Percentiles rank a stretch among this genome's conserved stretches.
phyloP scores from a whole-genome alignment of 2,113 vertebrate genomes.

The Melozone crissalis region DNA sequence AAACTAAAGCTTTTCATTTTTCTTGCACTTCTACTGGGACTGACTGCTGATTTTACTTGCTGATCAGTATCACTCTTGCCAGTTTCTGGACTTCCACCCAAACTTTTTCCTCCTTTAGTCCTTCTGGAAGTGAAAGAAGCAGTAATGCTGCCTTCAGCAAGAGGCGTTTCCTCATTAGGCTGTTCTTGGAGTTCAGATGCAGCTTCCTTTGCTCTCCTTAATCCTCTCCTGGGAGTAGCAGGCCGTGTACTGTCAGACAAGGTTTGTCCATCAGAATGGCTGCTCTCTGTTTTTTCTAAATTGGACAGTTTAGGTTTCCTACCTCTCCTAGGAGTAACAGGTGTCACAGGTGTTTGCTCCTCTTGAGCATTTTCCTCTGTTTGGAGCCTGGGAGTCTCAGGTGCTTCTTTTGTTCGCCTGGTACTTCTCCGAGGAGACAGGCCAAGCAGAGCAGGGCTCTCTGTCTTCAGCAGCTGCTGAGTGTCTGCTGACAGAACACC shows the following conservation, averaged over 20 bases:
- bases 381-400: conserved; percentile 4
- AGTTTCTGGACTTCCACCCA: conserved; percentile 26
- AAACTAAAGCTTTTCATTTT: conserved; percentile 63
- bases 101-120: conserved; percentile 44
- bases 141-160: neutral
- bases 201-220: conserved; percentile 44
- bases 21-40: conserved; percentile 68
- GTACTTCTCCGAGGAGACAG: conserved; percentile 73
- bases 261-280: neutral
- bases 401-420: conserved; percentile 57
- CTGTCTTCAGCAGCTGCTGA: neutral
- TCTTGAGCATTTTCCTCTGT: conserved; percentile 26
- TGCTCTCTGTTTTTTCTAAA: neutral
- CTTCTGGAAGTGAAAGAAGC: conserved; percentile 30
- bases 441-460: conserved; percentile 12
- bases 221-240: conserved; percentile 18
- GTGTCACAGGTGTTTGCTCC: conserved; percentile 18
- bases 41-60: conserved; percentile 16
- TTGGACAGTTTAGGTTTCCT: conserved; percentile 41
- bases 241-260: neutral
- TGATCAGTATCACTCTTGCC: conserved; percentile 2
- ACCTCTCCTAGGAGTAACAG: conserved; percentile 73
- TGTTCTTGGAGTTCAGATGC: neutral
- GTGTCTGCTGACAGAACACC: neutral
- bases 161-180: neutral